phyloP scores from a whole-genome alignment of 2,888 invertebrate genomes.

The Tiphia femorata region DNA sequence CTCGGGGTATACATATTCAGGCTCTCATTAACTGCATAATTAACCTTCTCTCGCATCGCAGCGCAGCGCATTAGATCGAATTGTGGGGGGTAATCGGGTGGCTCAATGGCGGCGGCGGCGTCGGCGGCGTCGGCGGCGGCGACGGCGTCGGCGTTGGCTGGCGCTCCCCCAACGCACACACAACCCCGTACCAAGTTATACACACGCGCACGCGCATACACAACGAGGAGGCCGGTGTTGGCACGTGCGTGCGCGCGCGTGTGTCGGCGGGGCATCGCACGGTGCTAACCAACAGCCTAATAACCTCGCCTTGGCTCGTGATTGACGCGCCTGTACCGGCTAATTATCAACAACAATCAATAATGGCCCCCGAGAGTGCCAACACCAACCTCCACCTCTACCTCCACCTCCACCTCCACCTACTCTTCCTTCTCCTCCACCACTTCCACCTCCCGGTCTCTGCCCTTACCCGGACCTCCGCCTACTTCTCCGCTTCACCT shows the following conservation, averaged over 20 bases:
- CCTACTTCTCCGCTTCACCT: neutral
- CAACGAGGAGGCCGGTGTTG: neutral
- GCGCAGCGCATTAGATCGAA: constrained; percentile 63
- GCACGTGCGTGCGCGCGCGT: constrained; percentile 10
- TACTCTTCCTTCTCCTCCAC: neutral
- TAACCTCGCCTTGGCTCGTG: constrained; percentile 63
- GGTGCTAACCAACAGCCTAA: constrained; percentile 65
- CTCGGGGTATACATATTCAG: constrained; percentile 42
- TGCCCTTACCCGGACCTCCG: neutral
- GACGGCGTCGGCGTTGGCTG: constrained; percentile 12
- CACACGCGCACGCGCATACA: constrained; percentile 4
- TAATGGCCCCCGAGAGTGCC: constrained; percentile 50
- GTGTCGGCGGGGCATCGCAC: constrained; percentile 47
- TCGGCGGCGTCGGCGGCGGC: constrained; percentile 7
- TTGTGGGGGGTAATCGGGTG: constrained; percentile 65
- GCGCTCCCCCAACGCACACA: constrained; percentile 3
- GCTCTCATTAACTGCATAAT: constrained; percentile 65
- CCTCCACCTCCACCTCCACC: constrained; percentile 6
- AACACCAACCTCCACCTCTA: constrained; percentile 36
- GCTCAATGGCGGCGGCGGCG: constrained; percentile 56
- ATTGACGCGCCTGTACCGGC: constrained; percentile 66
- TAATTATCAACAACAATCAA: constrained; percentile 68
- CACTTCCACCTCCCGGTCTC: neutral
- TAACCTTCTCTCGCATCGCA: constrained; percentile 63
- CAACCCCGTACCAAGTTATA: neutral